phyloP scores from a whole-genome alignment of 64 coral and sea anemone species.

The Montipora sp. region DNA sequence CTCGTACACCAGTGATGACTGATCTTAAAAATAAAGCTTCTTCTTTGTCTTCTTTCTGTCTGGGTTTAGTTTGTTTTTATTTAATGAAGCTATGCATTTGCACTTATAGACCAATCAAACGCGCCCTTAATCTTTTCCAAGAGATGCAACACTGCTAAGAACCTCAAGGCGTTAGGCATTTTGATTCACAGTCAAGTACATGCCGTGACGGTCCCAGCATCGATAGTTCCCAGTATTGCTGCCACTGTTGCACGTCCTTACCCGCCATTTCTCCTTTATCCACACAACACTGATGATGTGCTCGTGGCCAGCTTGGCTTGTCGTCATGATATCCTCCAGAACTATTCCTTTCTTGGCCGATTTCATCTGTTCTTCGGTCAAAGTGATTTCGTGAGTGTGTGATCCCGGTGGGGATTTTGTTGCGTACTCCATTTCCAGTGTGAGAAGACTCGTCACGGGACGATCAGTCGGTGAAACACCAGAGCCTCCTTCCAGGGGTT shows the following conservation, averaged over 20 bases:
- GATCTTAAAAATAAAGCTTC: too few species aligned
- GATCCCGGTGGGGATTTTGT: not conserved
- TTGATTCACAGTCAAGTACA: not conserved
- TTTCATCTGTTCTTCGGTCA: conserved; percentile 34
- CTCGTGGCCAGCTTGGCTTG: conserved; percentile 18
- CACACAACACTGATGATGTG: not conserved
- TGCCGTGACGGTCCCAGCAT: conserved; percentile 23
- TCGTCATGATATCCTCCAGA: not conserved
- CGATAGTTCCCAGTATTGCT: not conserved
- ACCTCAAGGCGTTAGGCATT: not conserved
- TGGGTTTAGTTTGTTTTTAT: too few species aligned
- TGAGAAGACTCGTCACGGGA: not conserved
- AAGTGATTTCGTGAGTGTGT: conserved; percentile 61
- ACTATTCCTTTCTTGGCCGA: not conserved
- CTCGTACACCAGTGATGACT: too few species aligned
- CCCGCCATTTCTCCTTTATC: not conserved
- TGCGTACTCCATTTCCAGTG: conserved; percentile 22
- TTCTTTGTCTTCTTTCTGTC: too few species aligned
- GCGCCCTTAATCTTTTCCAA: not conserved
- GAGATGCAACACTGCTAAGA: not conserved
- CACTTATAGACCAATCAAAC: not conserved
- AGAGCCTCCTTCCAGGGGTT: conserved; percentile 5
- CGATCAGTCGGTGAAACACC: not conserved
- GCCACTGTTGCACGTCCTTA: not conserved
- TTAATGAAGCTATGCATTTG: too few species aligned